A percentile compares a stretch with the other conserved stretches of the same genome.
phyloP scores from a whole-genome alignment of 2,888 invertebrate species.

The Abrostola tripartita region DNA sequence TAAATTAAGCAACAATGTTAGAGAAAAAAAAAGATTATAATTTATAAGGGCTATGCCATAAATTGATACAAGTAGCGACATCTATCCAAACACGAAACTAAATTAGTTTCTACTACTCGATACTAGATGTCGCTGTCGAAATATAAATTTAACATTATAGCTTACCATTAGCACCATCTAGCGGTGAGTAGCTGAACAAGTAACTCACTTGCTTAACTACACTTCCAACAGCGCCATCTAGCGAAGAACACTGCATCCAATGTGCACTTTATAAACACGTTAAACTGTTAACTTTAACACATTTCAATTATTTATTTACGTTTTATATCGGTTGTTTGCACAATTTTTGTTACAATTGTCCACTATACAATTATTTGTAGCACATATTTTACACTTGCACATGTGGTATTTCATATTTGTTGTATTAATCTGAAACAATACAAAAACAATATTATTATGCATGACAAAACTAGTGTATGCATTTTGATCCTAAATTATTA shows the following conservation, averaged over 20 bases:
- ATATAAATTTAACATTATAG: conserved; percentile 19
- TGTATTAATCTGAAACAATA: conserved; percentile 80
- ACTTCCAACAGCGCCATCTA: conserved; percentile 81
- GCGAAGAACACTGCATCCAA: conserved; percentile 85
- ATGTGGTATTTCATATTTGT: conserved; percentile 75
- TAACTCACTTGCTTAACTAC: conserved; percentile 71
- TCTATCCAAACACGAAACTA: conserved; percentile 58
- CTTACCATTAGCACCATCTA: conserved; percentile 80
- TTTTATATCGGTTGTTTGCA: conserved; percentile 66
- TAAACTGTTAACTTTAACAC: conserved; percentile 60
- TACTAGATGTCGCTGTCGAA: conserved; percentile 60
- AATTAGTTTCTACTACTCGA: conserved; percentile 58
- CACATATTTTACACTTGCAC: conserved; percentile 78
- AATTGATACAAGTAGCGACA: conserved; percentile 59
- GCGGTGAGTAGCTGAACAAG: conserved; percentile 71
- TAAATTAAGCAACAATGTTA: no score
- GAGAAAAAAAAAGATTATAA: no score
- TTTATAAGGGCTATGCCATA: no score
- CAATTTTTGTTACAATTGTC: conserved; percentile 65
- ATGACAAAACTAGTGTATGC: neutral
- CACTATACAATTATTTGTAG: conserved; percentile 69
- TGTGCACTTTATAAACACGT: conserved; percentile 73
- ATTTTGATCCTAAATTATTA: neutral
- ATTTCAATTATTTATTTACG: conserved; percentile 58
- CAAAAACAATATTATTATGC: conserved; percentile 9